Evolutionary conservation across 92 coral and sea anemone genomes (phyloP).

Genomic region (Desmophyllum pertusum): DNA sequence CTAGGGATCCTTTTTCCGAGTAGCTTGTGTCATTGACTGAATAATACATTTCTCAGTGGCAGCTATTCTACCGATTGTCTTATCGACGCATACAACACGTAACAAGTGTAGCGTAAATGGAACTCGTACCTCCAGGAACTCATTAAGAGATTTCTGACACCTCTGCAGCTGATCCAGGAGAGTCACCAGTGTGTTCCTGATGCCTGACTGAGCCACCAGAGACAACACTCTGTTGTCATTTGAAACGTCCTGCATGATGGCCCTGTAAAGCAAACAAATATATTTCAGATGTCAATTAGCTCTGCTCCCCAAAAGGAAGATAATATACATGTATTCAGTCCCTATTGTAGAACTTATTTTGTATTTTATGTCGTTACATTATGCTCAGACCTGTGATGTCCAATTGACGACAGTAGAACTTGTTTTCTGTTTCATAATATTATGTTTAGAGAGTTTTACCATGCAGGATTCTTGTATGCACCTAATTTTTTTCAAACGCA

Average conservation of each 20-base stretch:
- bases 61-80: not conserved
- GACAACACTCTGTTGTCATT: slow-evolving; percentile 96
- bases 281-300: not conserved
- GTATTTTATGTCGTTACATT: too few relatives aligned
- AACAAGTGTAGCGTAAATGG: not conserved
- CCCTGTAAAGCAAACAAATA: slow-evolving; percentile 41
- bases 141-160: slow-evolving; percentile 98
- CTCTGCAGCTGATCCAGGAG: slow-evolving; percentile 97
- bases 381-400: too few relatives aligned
- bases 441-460: too few relatives aligned
- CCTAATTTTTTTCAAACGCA: too few relatives aligned
- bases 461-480: too few relatives aligned
- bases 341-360: too few relatives aligned
- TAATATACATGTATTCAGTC: too few relatives aligned
- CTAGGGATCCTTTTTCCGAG: not conserved
- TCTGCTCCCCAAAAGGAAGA: too few relatives aligned
- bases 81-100: not conserved
- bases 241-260: slow-evolving; percentile 92
- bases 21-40: too few relatives aligned
- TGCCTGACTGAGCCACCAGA: slow-evolving; percentile 90
- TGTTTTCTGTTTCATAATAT: too few relatives aligned
- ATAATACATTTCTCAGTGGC: too few relatives aligned
- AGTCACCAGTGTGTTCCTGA: slow-evolving; percentile 86
- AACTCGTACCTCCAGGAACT: slow-evolving; percentile 85
- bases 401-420: too few relatives aligned